Conservation (phyloP, 2,113 vertebrate species). For the Diadophis punctatus region DNA sequence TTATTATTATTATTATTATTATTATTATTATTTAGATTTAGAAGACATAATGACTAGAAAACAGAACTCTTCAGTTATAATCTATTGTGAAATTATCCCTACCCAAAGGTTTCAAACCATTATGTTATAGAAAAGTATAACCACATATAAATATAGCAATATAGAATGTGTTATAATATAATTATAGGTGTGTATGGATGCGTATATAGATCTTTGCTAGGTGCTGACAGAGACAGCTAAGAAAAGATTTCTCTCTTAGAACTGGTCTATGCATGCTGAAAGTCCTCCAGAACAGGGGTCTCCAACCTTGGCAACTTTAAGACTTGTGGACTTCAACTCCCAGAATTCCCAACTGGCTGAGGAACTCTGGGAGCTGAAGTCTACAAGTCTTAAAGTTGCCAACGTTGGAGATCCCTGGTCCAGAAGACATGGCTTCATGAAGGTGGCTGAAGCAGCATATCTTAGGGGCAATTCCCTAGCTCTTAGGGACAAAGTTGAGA, state of each 20-base stretch:
- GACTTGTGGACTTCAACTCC: too few species aligned
- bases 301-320: too few species aligned
- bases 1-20: too few species aligned
- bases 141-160: not conserved
- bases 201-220: not conserved
- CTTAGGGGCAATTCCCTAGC: not conserved
- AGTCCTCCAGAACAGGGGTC: not conserved
- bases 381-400: too few species aligned
- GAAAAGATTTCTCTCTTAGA: not conserved
- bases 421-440: not conserved
- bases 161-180: not conserved
- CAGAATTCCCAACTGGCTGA: too few species aligned
- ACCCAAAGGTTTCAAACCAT: not conserved
- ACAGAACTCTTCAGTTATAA: not conserved
- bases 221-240: not conserved
- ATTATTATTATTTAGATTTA: too few species aligned
- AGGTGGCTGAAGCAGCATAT: not conserved
- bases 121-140: not conserved
- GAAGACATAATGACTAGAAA: not conserved
- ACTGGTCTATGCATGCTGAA: not conserved
- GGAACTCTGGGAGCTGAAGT: too few species aligned
- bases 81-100: not conserved
- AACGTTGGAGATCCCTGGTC: too few species aligned
- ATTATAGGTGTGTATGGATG: not conserved
- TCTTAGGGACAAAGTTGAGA: not conserved